Conservation (phyloP, 2,888 invertebrate genomes). For the Deilephila elpenor region DNA sequence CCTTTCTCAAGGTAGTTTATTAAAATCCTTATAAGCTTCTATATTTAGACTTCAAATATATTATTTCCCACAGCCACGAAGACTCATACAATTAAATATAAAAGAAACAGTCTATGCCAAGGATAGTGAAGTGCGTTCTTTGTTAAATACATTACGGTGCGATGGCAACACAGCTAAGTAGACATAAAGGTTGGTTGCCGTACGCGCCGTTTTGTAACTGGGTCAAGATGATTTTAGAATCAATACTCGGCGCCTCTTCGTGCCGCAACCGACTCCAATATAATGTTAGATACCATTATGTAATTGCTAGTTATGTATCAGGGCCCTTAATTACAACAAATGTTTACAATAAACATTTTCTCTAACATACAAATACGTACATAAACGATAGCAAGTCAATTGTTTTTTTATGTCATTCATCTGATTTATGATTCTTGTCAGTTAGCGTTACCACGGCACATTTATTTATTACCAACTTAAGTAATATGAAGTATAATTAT, state of each 20-base stretch:
- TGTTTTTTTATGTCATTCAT: too few relatives aligned
- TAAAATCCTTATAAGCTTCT: not conserved
- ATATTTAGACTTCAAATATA: not conserved
- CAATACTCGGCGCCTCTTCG: slow-evolving; percentile 44
- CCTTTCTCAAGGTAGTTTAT: not conserved
- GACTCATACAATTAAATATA: not conserved
- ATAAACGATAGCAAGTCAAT: too few relatives aligned
- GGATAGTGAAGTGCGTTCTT: not conserved
- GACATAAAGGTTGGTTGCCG: slow-evolving; percentile 34
- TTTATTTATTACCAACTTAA: too few relatives aligned
- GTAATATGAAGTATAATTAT: too few relatives aligned
- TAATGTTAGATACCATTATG: not conserved
- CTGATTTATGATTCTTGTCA: too few relatives aligned
- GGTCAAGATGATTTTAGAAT: slow-evolving; percentile 57
- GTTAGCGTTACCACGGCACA: too few relatives aligned
- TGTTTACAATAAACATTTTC: too few relatives aligned
- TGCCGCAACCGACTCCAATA: slow-evolving; percentile 28
- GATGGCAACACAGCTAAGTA: slow-evolving; percentile 3
- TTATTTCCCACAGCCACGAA: not conserved
- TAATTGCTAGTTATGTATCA: too few relatives aligned
- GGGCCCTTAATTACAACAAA: too few relatives aligned
- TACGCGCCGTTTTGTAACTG: slow-evolving; percentile 40
- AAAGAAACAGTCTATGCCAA: not conserved
- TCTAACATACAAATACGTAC: too few relatives aligned
- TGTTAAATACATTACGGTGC: not conserved